Conservation (phyloP, 2,113 vertebrate species). For the Boulengeromyrus knoepffleri region DNA sequence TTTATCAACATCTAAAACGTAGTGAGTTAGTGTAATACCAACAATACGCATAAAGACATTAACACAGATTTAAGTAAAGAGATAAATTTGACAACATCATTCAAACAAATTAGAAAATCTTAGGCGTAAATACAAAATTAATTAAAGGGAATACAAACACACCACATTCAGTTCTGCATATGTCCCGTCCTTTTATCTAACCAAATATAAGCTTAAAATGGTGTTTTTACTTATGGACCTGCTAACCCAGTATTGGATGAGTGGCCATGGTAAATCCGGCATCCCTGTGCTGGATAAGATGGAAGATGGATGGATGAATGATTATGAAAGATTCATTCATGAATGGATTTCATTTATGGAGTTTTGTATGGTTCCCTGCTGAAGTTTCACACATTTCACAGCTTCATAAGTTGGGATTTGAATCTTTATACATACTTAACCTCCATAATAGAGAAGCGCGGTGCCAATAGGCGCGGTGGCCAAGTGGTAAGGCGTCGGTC, state of each 20-base stretch:
- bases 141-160: background rate
- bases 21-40: background rate
- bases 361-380: background rate
- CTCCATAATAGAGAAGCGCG: background rate
- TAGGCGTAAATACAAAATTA: background rate
- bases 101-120: background rate
- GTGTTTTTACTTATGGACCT: background rate
- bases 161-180: background rate
- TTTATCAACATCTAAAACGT: background rate
- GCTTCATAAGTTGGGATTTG: background rate
- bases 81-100: background rate
- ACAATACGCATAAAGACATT: background rate
- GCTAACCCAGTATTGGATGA: background rate
- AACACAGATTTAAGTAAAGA: background rate
- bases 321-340: background rate
- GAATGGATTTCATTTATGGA: background rate
- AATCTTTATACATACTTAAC: background rate
- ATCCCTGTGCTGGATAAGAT: background rate
- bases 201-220: background rate
- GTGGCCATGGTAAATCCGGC: background rate
- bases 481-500: conserved; percentile 71
- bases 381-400: background rate
- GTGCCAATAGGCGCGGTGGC: conserved; percentile 57
- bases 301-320: background rate
- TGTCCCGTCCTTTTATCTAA: background rate